phyloP scores from a whole-genome alignment of 2,797 vertebrate genomes.

The Silurus lanzhouensis region DNA sequence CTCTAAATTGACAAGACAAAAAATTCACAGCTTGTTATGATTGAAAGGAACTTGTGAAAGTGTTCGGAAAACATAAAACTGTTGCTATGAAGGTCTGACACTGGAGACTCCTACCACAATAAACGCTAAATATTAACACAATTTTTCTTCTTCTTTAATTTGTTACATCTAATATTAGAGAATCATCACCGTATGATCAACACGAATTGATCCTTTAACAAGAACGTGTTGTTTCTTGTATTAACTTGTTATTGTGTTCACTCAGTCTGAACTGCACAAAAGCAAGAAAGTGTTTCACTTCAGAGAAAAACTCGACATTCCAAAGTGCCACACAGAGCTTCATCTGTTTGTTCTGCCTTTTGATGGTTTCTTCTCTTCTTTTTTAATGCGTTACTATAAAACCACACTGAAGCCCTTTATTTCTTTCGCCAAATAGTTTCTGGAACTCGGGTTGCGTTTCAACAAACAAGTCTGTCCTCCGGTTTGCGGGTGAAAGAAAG shows the following conservation, averaged over 20 bases:
- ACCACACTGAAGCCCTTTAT: constrained; percentile 51
- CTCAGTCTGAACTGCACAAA: not conserved
- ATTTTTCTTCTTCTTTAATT: not conserved
- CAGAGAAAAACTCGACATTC: constrained; percentile 10
- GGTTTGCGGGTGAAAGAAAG: constrained; percentile 48
- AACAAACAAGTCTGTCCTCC: constrained; percentile 52
- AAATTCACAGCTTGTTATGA: not conserved
- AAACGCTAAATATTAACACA: not conserved
- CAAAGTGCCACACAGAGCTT: constrained; percentile 43
- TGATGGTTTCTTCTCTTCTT: constrained; percentile 30
- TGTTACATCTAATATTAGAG: not conserved
- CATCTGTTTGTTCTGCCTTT: constrained; percentile 48
- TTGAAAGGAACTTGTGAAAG: not conserved
- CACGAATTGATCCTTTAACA: not conserved
- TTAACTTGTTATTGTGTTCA: constrained; percentile 10
- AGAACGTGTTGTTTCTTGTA: not conserved
- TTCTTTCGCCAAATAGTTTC: constrained; percentile 54
- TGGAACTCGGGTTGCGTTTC: constrained; percentile 45
- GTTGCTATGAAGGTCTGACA: not conserved
- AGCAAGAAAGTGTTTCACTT: constrained; percentile 8
- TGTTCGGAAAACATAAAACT: not conserved
- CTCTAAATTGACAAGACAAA: not conserved
- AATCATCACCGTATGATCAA: not conserved
- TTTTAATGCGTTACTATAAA: constrained; percentile 35
- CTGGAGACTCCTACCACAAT: not conserved